Percentiles rank a stretch among this genome's conserved stretches.
These are phyloP conservation scores for Mechanitis mazaeus DNA, from an alignment of 2,888 invertebrate genomes.

Conservation along the genomic window DNA sequence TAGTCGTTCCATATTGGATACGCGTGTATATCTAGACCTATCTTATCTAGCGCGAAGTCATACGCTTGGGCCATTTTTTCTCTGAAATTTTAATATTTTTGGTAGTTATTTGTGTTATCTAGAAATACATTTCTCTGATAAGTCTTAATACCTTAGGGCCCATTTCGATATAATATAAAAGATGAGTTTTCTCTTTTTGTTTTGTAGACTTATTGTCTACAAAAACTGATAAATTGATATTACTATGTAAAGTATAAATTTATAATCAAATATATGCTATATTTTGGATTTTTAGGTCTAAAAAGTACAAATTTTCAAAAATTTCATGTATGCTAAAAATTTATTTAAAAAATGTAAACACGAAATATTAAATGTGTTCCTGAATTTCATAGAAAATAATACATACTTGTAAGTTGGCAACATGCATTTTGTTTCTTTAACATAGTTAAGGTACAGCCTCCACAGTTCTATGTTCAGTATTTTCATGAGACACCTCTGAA, in stretches of 20 bases:
- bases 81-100: slow-evolving; percentile 66
- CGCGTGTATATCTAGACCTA: slow-evolving; percentile 98
- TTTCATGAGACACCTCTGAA: slow-evolving; percentile 98
- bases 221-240: too few species aligned
- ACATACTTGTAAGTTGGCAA: slow-evolving; percentile 94
- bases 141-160: too few species aligned
- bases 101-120: too few species aligned
- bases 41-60: slow-evolving; percentile 98
- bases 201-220: too few species aligned
- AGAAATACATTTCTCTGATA: too few species aligned
- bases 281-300: too few species aligned
- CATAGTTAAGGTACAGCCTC: slow-evolving; percentile 98
- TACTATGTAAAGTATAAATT: too few species aligned
- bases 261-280: too few species aligned
- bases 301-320: too few species aligned
- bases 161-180: too few species aligned
- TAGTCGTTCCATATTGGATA: slow-evolving; percentile 99
- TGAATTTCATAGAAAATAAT: background rate
- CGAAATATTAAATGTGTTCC: too few species aligned
- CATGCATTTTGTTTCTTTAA: slow-evolving; percentile 97
- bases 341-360: background rate
- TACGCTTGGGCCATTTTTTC: slow-evolving; percentile 99
- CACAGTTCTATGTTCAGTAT: slow-evolving; percentile 99
- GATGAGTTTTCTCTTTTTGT: too few species aligned
- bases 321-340: background rate